Percentiles rank a stretch among this genome's conserved stretches.
phyloP scores from a whole-genome alignment of 1,140 invertebrate genomes.

The Polypedilum pembai region DNA sequence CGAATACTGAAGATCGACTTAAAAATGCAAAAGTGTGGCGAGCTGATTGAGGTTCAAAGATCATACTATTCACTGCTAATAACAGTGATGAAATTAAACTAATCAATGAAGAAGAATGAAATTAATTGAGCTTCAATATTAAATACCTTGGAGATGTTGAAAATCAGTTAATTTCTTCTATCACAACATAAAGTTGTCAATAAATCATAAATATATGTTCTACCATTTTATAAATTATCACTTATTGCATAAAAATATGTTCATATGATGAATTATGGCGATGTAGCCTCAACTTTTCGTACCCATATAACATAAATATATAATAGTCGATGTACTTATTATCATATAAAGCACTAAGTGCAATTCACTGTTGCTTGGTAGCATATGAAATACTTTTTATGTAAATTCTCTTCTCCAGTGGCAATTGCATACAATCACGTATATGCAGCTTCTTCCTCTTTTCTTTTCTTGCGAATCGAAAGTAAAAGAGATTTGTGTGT shows the following conservation, averaged over 20 bases:
- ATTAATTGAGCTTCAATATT: neutral
- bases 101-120: neutral
- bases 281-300: too few species aligned
- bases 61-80: neutral
- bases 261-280: too few species aligned
- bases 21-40: too few species aligned
- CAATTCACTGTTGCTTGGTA: neutral
- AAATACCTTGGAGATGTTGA: neutral
- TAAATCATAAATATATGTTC: neutral
- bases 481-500: neutral
- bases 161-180: neutral
- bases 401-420: neutral
- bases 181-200: neutral
- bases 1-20: too few species aligned
- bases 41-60: too few species aligned
- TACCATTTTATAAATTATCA: conserved; percentile 2
- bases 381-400: neutral
- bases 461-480: neutral
- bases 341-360: neutral
- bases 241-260: too few species aligned
- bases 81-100: conserved; percentile 18
- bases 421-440: neutral
- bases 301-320: neutral
- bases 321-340: neutral
- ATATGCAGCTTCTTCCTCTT: neutral